Percentiles rank a stretch among this genome's conserved stretches.
phyloP scores from a whole-genome alignment of 92 coral and sea anemone species.

The Nematostella vectensis region DNA sequence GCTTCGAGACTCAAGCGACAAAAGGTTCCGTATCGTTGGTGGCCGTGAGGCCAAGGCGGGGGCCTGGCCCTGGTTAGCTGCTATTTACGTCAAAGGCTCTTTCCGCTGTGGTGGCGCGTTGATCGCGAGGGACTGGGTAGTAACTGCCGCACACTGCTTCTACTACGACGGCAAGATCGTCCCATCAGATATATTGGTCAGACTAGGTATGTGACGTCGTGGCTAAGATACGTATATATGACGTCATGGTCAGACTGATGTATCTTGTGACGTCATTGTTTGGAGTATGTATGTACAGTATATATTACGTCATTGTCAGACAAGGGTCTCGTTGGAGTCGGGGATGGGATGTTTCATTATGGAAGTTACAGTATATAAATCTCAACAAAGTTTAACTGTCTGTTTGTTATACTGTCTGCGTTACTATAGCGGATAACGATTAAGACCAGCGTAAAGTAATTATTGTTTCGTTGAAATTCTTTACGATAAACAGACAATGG shows the following conservation, averaged over 20 bases:
- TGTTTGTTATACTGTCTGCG: no score
- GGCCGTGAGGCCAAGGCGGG: constrained; percentile 55
- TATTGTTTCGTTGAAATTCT: no score
- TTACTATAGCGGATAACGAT: no score
- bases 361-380: no score
- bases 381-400: no score
- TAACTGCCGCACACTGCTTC: constrained; percentile 86
- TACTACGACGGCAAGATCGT: constrained; percentile 33
- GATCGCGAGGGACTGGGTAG: constrained; percentile 71
- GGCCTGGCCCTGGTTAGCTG: constrained; percentile 99
- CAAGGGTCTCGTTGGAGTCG: no score
- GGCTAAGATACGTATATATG: not conserved
- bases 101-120: constrained; percentile 85
- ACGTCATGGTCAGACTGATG: not conserved
- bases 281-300: not conserved
- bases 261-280: not conserved
- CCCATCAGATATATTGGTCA: constrained; percentile 43
- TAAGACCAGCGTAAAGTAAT: no score
- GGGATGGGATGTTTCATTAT: no score
- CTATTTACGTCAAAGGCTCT: constrained; percentile 53
- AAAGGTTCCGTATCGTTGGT: constrained; percentile 24
- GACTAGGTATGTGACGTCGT: constrained; percentile 55
- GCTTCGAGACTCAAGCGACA: constrained; percentile 31
- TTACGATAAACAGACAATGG: no score
- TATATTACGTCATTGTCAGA: no score